Base-by-base conservation (phyloP, 2,113 vertebrate genomes). In the Polyodon spathula region DNA sequence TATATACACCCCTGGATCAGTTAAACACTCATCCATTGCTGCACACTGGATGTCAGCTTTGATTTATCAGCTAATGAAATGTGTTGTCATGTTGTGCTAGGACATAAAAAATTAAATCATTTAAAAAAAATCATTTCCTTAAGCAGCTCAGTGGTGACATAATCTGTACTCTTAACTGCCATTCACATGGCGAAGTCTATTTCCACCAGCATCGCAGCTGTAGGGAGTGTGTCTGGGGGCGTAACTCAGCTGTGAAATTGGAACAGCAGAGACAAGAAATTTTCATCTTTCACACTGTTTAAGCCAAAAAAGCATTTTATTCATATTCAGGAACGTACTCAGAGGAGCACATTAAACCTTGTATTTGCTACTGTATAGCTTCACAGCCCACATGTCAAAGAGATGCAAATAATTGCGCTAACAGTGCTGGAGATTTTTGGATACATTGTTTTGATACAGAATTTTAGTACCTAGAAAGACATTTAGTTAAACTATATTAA, bases 191-290 rank as follows among this genome's bases (percentile, higher is more conserved):
- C 9, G 42, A 63, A 17, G 37, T 71, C 61, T 60, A 63, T 76
- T 78, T 72, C 68, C 71, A 66, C 58, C 59, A 14, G 1, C 15
- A 56, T 59, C 8, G 48, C 38, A 16, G 58, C 67, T 71, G 73
- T 65, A 68, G 70, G 67, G 73, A 57, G 76, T 63, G 17, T 40
- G 60, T 66, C 8, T 62, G 69, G 38, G 59, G 71, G 61, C 53
- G 63, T 70, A 84, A 69, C 68, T 83, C 78, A 73, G 60, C 78
- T 81, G 79, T 84, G 84, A 85, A 84, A 86, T 83, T 78, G 77
- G 68, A 71, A 61, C 53, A 65, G 68, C 70, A 62, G 58, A 79
- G 78, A 83, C 79, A 55, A 27, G 37, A 55, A 55, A 55, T 37
- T 6, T 8, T 4, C 10, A 38, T 55, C 12, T 10, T 4, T 42